Conservation (phyloP, 2,797 vertebrate species). For the Enteromius argenteus region DNA sequence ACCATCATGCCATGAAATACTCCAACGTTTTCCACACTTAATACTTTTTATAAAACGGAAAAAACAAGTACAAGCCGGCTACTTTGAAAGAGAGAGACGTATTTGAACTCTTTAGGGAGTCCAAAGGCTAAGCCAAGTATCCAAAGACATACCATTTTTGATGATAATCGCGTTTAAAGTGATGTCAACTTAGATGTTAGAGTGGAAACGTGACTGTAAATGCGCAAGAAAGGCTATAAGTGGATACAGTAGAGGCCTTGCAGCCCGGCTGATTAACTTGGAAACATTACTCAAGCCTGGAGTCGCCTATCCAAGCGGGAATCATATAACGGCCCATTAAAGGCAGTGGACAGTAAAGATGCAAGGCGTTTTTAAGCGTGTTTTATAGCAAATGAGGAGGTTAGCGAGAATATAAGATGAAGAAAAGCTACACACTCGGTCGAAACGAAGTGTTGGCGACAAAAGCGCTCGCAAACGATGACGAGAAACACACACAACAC, state of each 20-base stretch:
- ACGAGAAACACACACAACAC: constrained; percentile 38
- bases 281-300: constrained; percentile 38
- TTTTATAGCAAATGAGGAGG: not conserved
- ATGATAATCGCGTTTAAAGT: not conserved
- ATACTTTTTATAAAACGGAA: not conserved
- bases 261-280: constrained; percentile 43
- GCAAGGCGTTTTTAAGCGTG: not conserved
- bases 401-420: not conserved
- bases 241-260: constrained; percentile 43
- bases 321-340: constrained; percentile 44
- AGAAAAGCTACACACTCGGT: not conserved
- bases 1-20: constrained; percentile 17
- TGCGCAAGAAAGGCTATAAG: constrained; percentile 22
- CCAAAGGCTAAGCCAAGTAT: constrained; percentile 6
- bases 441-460: constrained; percentile 50
- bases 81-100: not conserved
- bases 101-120: constrained; percentile 28
- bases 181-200: constrained; percentile 18
- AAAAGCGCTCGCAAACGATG: constrained; percentile 30
- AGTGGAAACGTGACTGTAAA: constrained; percentile 13
- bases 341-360: constrained; percentile 10
- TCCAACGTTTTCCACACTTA: not conserved
- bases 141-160: not conserved
- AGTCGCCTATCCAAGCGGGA: constrained; percentile 45
- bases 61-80: not conserved